Percentiles rank a stretch among this genome's conserved stretches.
These are phyloP conservation scores for Caenorhabditis zanzibari DNA, from an alignment of 2,888 invertebrate genomes.

Conservation along the genomic window DNA sequence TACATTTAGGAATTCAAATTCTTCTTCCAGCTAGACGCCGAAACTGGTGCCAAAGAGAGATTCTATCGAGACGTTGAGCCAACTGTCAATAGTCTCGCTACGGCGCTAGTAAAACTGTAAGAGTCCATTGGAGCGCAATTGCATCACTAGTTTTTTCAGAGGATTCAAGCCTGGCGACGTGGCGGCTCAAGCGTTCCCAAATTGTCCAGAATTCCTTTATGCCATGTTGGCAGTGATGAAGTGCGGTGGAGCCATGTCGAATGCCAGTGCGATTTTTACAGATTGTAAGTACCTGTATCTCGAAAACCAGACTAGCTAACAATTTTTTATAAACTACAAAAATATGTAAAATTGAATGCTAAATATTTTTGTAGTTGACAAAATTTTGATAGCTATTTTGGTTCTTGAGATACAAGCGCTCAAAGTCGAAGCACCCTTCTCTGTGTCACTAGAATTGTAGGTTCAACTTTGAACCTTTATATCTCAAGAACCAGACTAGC, in stretches of 20 bases:
- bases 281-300: conserved; percentile 65
- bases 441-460: no score
- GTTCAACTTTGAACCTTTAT: no score
- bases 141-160: conserved; percentile 37
- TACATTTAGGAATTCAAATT: background rate
- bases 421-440: no score
- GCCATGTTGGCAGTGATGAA: conserved; percentile 70
- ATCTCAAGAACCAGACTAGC: no score
- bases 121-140: background rate
- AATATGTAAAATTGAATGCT: no score
- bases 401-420: no score
- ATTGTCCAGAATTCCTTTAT: conserved; percentile 70
- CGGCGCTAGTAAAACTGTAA: conserved; percentile 54
- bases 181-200: conserved; percentile 66
- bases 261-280: conserved; percentile 78
- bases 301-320: no score
- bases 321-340: no score
- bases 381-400: no score
- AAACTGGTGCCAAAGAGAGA: conserved; percentile 60
- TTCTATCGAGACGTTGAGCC: conserved; percentile 61
- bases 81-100: conserved; percentile 54
- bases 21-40: conserved; percentile 59
- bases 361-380: no score
- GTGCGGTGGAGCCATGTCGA: conserved; percentile 77
- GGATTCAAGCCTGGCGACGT: conserved; percentile 68